Conservation (phyloP, 2,113 vertebrate genomes). For the Oophaga pumilio region DNA sequence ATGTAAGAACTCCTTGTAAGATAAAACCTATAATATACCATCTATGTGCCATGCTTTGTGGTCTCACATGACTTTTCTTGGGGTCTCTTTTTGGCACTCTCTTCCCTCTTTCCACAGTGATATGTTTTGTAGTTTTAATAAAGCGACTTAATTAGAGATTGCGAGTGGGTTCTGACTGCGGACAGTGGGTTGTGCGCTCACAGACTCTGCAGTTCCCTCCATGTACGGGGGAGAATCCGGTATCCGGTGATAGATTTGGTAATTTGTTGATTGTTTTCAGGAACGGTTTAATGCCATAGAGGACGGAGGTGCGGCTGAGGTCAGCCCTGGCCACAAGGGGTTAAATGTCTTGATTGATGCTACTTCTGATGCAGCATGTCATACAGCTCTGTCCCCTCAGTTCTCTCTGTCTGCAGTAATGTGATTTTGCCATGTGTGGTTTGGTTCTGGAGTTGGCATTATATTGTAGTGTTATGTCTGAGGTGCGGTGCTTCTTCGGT, state of each 20-base stretch:
- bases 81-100: neutral
- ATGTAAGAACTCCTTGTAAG: too few relatives aligned
- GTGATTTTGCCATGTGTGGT: neutral
- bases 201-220: neutral
- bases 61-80: neutral
- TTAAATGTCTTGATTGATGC: neutral
- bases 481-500: too few relatives aligned
- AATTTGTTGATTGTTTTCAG: neutral
- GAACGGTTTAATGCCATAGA: neutral
- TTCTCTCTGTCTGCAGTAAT: neutral
- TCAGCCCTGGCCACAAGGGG: neutral
- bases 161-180: slow-evolving; percentile 7
- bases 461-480: neutral
- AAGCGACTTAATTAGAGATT: slow-evolving; percentile 36
- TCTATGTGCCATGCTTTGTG: neutral
- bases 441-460: neutral
- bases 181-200: neutral
- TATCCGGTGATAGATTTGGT: neutral
- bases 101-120: neutral
- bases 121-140: neutral
- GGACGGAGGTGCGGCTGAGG: neutral
- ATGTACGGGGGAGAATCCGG: neutral
- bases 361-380: neutral
- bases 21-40: neutral
- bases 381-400: neutral